phyloP scores from a whole-genome alignment of 2,888 invertebrate genomes.

The Ophraella communa region DNA sequence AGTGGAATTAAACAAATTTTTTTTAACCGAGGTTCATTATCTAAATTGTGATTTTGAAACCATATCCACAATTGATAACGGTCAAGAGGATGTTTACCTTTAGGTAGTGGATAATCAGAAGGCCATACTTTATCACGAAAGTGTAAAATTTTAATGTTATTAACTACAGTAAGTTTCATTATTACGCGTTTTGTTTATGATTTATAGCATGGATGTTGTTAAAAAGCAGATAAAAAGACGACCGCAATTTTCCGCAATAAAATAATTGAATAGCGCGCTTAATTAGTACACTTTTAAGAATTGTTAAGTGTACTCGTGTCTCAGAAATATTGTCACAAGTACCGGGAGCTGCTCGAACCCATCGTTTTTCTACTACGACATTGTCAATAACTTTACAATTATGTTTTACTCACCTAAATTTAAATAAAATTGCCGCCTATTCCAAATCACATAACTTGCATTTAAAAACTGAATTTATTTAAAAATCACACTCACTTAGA shows the following conservation, averaged over 20 bases:
- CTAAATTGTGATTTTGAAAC: conserved; percentile 16
- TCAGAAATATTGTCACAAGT: conserved; percentile 36
- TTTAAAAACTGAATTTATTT: background rate
- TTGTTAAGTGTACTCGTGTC: conserved; percentile 14
- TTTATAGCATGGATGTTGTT: background rate
- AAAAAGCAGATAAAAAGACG: background rate
- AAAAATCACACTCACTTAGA: conserved; percentile 17
- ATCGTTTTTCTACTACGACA: background rate
- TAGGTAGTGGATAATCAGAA: conserved; percentile 11
- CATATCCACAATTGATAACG: conserved; percentile 16
- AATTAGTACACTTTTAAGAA: background rate
- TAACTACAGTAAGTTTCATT: background rate
- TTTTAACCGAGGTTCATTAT: conserved; percentile 26
- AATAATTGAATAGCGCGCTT: background rate
- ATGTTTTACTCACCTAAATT: conserved; percentile 30
- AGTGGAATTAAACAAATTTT: conserved; percentile 25
- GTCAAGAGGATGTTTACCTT: conserved; percentile 26
- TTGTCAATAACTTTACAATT: background rate
- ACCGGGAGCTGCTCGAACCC: conserved; percentile 2
- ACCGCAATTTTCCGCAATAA: conserved; percentile 6
- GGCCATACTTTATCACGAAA: conserved; percentile 12
- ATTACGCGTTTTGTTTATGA: background rate
- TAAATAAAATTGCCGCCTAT: conserved; percentile 19
- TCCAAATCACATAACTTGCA: conserved; percentile 35
- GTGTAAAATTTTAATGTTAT: conserved; percentile 2